Evolutionary conservation across 2,797 vertebrate species (phyloP).

Genomic region (Alca torda): DNA sequence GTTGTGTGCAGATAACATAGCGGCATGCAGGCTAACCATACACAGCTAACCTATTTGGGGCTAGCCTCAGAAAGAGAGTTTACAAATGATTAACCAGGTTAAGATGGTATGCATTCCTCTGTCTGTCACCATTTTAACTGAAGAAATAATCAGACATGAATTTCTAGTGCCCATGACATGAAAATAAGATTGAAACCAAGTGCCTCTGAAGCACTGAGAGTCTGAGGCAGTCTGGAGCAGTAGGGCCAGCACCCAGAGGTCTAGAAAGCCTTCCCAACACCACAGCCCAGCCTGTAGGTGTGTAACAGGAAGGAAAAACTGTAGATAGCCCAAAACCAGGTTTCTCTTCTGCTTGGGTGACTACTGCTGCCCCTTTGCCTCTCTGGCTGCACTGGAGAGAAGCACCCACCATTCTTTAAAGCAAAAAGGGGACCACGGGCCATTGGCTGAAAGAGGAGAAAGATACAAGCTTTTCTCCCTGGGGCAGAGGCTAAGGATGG

Average conservation of each 20-base stretch:
- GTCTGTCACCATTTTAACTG: not conserved
- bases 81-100: not conserved
- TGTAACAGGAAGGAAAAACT: not conserved
- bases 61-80: not conserved
- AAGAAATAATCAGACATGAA: not conserved
- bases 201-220: not conserved
- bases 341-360: not conserved
- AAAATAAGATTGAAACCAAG: not conserved
- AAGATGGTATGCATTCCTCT: not conserved
- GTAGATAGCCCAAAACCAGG: not conserved
- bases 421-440: not conserved
- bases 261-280: not conserved
- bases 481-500: not conserved
- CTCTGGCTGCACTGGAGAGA: not conserved
- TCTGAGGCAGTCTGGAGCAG: not conserved
- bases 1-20: not conserved
- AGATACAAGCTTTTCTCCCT: not conserved
- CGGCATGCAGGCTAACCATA: not conserved
- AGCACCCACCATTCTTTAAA: not conserved
- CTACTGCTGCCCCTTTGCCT: not conserved
- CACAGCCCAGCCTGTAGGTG: not conserved
- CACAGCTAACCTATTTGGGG: not conserved
- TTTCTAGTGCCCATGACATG: not conserved
- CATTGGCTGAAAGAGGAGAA: not conserved
- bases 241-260: not conserved